These are phyloP conservation scores for Picus viridis DNA, from an alignment of 2,797 vertebrate species.

Conservation along the genomic window DNA sequence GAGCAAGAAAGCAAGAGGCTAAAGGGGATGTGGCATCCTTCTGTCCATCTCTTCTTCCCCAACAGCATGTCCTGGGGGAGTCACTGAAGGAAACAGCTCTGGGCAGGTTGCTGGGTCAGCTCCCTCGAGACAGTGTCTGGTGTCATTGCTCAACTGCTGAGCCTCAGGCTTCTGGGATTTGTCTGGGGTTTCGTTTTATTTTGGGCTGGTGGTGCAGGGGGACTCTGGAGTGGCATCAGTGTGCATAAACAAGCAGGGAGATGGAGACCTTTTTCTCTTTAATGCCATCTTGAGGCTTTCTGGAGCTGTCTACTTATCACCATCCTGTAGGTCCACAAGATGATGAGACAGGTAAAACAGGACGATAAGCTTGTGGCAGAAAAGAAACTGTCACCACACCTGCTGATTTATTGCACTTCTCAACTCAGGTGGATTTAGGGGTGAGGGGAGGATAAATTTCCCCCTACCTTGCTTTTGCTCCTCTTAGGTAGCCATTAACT, in stretches of 20 bases:
- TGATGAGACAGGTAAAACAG: constrained; percentile 74
- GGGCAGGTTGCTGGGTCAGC: neutral
- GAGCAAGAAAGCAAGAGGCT: neutral
- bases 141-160: neutral
- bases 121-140: neutral
- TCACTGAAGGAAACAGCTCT: neutral
- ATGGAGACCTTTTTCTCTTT: constrained; percentile 34
- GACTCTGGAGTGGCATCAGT: neutral
- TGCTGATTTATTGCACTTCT: constrained; percentile 71
- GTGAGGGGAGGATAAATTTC: constrained; percentile 65
- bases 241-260: neutral
- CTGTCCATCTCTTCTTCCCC: neutral
- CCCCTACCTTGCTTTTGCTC: neutral
- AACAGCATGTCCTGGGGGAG: neutral
- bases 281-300: constrained; percentile 42
- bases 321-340: constrained; percentile 40
- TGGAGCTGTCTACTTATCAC: constrained; percentile 53
- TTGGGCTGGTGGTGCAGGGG: neutral
- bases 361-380: constrained; percentile 58
- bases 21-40: neutral
- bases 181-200: neutral
- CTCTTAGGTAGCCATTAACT: constrained; percentile 69
- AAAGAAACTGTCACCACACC: constrained; percentile 59
- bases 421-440: constrained; percentile 67
- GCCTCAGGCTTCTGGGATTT: neutral